These are phyloP conservation scores for Lepidurus arcticus DNA, from an alignment of 1,140 invertebrate genomes.

Conservation along the genomic window DNA sequence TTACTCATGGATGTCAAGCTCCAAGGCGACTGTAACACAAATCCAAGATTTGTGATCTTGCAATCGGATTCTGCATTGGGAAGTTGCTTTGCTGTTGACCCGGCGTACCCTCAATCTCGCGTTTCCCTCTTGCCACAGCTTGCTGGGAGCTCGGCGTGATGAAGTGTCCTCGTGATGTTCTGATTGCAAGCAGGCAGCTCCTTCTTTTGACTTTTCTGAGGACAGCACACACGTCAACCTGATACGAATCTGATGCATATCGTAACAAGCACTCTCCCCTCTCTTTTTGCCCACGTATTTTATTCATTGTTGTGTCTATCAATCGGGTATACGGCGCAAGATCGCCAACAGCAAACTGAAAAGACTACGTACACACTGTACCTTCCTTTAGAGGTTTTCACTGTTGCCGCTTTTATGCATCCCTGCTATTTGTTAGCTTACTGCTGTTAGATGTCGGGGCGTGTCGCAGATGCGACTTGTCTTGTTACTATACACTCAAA, in stretches of 20 bases:
- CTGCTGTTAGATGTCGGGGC: background rate
- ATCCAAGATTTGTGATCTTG: background rate
- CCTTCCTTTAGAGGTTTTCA: too few relatives aligned
- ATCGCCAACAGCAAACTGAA: background rate
- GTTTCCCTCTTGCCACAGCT: background rate
- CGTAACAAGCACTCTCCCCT: background rate
- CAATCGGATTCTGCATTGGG: background rate
- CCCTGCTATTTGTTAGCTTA: background rate
- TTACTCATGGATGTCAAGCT: too few relatives aligned
- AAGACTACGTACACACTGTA: background rate
- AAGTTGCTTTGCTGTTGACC: background rate
- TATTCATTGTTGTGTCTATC: background rate
- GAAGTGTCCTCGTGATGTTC: background rate
- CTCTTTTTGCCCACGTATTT: background rate
- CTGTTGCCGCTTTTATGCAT: background rate
- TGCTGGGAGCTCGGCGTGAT: background rate
- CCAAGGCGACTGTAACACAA: too few relatives aligned
- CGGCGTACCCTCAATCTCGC: background rate
- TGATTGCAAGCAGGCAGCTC: background rate
- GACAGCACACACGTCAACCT: background rate
- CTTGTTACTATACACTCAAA: conserved; percentile 7
- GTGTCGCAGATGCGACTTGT: background rate
- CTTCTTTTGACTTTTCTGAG: background rate
- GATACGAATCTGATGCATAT: conserved; percentile 13
- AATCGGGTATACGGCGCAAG: background rate